Base-by-base conservation (phyloP, 2,888 invertebrate species). In the Athripsodes cinereus region DNA sequence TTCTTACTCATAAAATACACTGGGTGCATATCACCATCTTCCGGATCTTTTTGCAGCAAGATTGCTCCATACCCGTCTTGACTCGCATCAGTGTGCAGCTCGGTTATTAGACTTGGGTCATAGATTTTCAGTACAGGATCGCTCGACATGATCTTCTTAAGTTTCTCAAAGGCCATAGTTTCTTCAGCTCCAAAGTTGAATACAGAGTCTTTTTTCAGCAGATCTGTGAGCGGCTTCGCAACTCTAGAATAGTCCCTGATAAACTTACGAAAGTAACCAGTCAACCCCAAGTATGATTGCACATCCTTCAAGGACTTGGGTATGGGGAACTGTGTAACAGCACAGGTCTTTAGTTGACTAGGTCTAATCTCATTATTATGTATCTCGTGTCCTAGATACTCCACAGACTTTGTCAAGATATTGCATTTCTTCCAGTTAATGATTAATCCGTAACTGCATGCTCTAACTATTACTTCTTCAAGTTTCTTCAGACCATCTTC, bases 401-500 rank as follows among this genome's bases (percentile, higher is more conserved):
- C 59, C 3, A 67, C 58, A 22, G 62, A 57, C 53, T 49, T 64
- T 34, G 67, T 61, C 21, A 71, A 16, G 56, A 73, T 68, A n/a
- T 69, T 66, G 54, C 69, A 70, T 62, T 72, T 71, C 22, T 68
- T 67, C 65, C 64, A 67, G 22, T 70, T 70, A 52, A 67, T 63
- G 62, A 67, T 53, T 50, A 68, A 56, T n/a, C 67, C 66, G 48
- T 66, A 63, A 13, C 66, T 65, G 60, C 61, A 52, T 11, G 65
- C 64, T 49, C 47, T 66, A n/a, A 58, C 51, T 19, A 66, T 66
- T 26, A 64, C 69, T 57, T 61, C 54, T 65, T 66, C 66, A 58
- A 65, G 59, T 49, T 44, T 67, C 58, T 65, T 58, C 5, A 47
- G 21, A 1, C 66, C 70, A 22, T 66, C 65, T 13, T 63, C 52